A percentile compares a stretch with the other conserved stretches of the same genome.
Conservation (phyloP, 2,797 vertebrate genomes). For the Malurus splendens region DNA sequence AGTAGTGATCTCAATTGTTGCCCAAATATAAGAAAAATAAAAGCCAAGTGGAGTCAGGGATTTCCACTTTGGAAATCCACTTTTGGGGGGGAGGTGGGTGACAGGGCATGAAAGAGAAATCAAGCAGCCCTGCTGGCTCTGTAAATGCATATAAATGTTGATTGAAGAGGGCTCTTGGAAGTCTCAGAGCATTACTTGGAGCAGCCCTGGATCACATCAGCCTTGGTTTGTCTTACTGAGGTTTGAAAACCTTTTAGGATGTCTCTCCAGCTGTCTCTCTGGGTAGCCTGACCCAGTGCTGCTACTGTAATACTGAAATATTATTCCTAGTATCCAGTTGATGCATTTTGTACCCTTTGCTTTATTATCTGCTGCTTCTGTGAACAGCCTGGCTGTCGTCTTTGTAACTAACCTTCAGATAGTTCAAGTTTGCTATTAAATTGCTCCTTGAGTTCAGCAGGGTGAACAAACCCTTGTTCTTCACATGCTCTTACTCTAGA, state of each 20-base stretch:
- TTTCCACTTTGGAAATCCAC: neutral
- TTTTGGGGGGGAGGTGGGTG: neutral
- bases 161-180: neutral
- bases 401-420: neutral
- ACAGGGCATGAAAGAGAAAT: neutral
- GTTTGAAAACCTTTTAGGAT: neutral
- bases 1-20: neutral
- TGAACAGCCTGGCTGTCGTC: neutral
- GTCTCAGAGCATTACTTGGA: neutral
- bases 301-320: neutral
- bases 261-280: neutral
- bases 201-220: neutral
- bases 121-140: neutral
- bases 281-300: neutral
- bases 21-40: neutral
- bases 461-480: neutral
- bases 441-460: neutral
- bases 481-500: neutral
- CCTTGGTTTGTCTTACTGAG: neutral
- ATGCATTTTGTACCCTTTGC: neutral
- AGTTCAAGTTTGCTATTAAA: neutral
- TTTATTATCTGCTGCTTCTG: neutral
- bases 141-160: neutral
- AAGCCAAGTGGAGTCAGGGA: neutral
- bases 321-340: neutral